A percentile compares a stretch with the other conserved stretches of the same genome.
These are phyloP conservation scores for Pseudomyrmex cubaensis DNA, from an alignment of 1,140 invertebrate genomes.

Conservation along the genomic window DNA sequence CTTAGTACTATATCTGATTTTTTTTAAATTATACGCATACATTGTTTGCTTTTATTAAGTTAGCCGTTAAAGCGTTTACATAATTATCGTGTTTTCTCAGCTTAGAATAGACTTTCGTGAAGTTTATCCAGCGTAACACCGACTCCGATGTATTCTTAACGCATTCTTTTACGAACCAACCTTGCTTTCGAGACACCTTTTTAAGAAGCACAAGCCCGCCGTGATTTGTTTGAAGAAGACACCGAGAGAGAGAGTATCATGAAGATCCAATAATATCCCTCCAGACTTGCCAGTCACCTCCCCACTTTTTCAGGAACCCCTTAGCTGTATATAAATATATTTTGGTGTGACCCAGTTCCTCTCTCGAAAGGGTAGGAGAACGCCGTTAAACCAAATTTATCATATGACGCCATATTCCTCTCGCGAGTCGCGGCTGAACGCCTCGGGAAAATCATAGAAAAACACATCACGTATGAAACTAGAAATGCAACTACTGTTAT, in stretches of 20 bases:
- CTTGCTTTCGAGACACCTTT: constrained; percentile 17
- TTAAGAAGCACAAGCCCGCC: constrained; percentile 6
- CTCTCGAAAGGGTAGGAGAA: constrained; percentile 36
- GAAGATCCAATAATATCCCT: constrained; percentile 68
- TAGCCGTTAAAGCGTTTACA: constrained; percentile 14
- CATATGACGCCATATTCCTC: constrained; percentile 42
- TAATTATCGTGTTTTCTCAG: not conserved
- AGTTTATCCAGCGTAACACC: constrained; percentile 5
- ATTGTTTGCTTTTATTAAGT: constrained; percentile 2
- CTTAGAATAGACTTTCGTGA: not conserved
- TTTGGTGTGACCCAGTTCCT: constrained; percentile 59
- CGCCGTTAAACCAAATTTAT: constrained; percentile 68
- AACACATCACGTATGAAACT: not conserved
- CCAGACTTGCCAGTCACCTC: constrained; percentile 49
- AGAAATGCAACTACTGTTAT: not conserved
- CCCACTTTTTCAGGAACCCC: constrained; percentile 46
- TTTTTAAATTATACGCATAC: too few species aligned
- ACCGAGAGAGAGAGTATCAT: constrained; percentile 34
- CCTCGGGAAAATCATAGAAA: constrained; percentile 2
- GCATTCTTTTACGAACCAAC: constrained; percentile 16
- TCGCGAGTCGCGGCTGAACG: not conserved
- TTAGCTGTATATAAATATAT: constrained; percentile 71
- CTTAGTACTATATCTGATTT: too few species aligned
- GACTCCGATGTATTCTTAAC: constrained; percentile 16
- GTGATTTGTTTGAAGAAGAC: constrained; percentile 55